Conservation (phyloP, 2,888 invertebrate genomes). For the Nezara viridula region DNA sequence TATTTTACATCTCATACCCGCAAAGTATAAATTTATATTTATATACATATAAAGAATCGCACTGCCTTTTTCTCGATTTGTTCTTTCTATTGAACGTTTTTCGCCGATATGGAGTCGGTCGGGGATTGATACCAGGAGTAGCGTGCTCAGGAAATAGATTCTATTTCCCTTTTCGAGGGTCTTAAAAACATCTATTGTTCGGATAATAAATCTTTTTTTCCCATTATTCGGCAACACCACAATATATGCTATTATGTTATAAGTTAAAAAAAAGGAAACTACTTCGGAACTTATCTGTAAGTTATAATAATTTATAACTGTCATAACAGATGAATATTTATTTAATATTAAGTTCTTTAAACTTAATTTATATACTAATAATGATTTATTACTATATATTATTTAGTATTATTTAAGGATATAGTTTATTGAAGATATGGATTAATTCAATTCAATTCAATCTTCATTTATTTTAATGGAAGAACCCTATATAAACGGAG, state of each 20-base stretch:
- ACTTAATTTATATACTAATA: too few relatives aligned
- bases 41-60: not conserved
- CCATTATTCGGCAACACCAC: not conserved
- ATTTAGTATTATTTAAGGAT: too few relatives aligned
- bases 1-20: too few relatives aligned
- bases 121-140: not conserved
- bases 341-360: too few relatives aligned
- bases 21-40: not conserved
- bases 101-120: not conserved
- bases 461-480: too few relatives aligned
- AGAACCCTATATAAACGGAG: too few relatives aligned
- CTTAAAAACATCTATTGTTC: not conserved
- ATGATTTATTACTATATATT: too few relatives aligned
- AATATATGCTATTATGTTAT: not conserved
- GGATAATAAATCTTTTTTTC: not conserved
- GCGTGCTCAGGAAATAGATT: conserved; percentile 5
- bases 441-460: too few relatives aligned
- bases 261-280: not conserved
- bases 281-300: too few relatives aligned
- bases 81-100: not conserved
- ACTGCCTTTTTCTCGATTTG: not conserved
- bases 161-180: not conserved
- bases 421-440: too few relatives aligned
- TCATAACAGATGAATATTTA: too few relatives aligned
- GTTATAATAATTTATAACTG: too few relatives aligned